These are phyloP conservation scores for Empis stercorea DNA, from an alignment of 2,888 invertebrate genomes.

Conservation along the genomic window DNA sequence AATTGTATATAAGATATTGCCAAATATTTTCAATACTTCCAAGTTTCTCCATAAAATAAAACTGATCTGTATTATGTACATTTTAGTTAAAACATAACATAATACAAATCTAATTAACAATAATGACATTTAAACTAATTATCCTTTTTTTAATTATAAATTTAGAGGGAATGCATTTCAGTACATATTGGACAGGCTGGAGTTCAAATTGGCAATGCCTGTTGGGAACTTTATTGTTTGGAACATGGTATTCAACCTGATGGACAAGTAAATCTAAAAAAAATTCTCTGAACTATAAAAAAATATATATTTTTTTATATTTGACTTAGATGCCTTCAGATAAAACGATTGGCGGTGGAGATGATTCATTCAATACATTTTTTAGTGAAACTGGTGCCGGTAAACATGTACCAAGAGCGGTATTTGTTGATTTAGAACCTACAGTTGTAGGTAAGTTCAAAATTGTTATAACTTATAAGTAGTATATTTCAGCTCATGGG, in stretches of 20 bases:
- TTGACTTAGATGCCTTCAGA: slow-evolving; percentile 59
- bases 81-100: too few relatives aligned
- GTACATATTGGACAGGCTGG: slow-evolving; percentile 79
- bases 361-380: slow-evolving; percentile 67
- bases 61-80: too few relatives aligned
- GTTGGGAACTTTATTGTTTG: slow-evolving; percentile 76
- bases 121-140: background rate
- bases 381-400: slow-evolving; percentile 59
- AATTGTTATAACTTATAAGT: background rate
- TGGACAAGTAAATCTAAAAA: slow-evolving; percentile 40
- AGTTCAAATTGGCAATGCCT: slow-evolving; percentile 76
- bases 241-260: slow-evolving; percentile 77
- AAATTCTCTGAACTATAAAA: background rate
- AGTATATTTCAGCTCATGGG: too few relatives aligned
- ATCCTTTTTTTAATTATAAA: background rate
- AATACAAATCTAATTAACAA: too few relatives aligned
- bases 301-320: background rate
- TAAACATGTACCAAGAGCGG: slow-evolving; percentile 78
- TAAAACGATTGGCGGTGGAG: slow-evolving; percentile 57
- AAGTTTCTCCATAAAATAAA: too few relatives aligned
- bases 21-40: too few relatives aligned
- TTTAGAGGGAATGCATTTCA: slow-evolving; percentile 72
- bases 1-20: too few relatives aligned
- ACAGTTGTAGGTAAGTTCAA: slow-evolving; percentile 67
- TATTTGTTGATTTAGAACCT: slow-evolving; percentile 85